These are phyloP conservation scores for Phrynocephalus guinanensis DNA, from an alignment of 2,797 vertebrate genomes.

Conservation along the genomic window DNA sequence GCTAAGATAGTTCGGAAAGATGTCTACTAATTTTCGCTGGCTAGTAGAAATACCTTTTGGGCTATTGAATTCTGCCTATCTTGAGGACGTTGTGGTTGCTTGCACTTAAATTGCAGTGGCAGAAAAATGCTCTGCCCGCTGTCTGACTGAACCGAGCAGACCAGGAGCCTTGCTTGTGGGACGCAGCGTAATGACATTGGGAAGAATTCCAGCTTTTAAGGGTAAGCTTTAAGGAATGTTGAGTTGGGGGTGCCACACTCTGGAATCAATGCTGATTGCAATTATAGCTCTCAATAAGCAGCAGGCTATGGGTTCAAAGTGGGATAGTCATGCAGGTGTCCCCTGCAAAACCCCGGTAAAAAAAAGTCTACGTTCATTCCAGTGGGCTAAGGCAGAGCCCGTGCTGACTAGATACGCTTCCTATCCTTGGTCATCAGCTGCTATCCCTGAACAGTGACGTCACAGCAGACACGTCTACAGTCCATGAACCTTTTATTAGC, in stretches of 20 bases:
- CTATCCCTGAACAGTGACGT: neutral
- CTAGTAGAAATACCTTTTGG: neutral
- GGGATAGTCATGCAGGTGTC: neutral
- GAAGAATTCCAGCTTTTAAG: neutral
- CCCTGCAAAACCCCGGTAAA: neutral
- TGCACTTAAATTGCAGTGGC: neutral
- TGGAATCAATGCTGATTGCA: neutral
- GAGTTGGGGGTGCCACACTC: neutral
- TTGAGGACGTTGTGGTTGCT: neutral
- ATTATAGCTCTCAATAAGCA: neutral
- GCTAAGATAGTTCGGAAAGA: too few relatives aligned
- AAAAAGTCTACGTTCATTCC: conserved; percentile 5
- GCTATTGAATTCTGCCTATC: neutral
- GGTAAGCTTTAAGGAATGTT: neutral
- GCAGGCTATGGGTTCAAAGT: conserved; percentile 3
- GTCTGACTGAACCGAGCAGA: neutral
- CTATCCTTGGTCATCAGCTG: neutral
- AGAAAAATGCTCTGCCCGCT: too few relatives aligned
- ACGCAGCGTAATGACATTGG: neutral
- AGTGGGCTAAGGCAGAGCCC: conserved; percentile 42
- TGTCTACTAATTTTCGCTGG: neutral
- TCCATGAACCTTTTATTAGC: conserved; percentile 4
- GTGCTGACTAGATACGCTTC: neutral
- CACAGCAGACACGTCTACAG: neutral
- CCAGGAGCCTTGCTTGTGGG: neutral